A percentile compares a stretch with the other conserved stretches of the same genome.
phyloP scores from a whole-genome alignment of 2,113 vertebrate species.

The Lucifuga dentata region DNA sequence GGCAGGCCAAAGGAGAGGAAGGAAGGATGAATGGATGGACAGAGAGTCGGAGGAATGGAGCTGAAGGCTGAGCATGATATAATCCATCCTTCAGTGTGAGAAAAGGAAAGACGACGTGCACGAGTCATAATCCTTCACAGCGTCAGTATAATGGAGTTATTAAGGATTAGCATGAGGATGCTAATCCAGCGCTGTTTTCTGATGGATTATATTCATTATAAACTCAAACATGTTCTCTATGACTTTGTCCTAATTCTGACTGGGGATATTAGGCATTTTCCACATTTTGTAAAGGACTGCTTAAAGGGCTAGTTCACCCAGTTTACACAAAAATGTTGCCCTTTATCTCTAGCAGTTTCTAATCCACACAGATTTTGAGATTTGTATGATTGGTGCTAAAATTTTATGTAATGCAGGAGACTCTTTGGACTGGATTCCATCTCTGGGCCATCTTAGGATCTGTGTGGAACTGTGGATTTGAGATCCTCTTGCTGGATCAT shows the following conservation, averaged over 20 bases:
- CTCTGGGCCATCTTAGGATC: too few species aligned
- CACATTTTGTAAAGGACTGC: too few species aligned
- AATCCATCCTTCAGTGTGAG: conserved; percentile 72
- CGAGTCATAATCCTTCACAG: conserved; percentile 64
- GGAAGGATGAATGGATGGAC: conserved; percentile 26
- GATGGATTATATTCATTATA: conserved; percentile 9
- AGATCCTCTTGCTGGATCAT: too few species aligned
- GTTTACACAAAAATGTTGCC: too few species aligned
- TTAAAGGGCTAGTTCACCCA: too few species aligned
- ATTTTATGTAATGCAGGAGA: too few species aligned
- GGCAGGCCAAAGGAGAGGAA: conserved; percentile 4
- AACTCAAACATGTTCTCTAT: neutral
- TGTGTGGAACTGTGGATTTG: too few species aligned
- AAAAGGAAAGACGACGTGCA: conserved; percentile 50
- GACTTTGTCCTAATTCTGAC: neutral
- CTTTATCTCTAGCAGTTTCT: too few species aligned
- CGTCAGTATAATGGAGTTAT: conserved; percentile 55
- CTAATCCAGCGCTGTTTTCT: conserved; percentile 30
- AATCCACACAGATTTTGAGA: too few species aligned
- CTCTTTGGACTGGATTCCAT: too few species aligned
- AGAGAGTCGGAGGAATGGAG: conserved; percentile 25
- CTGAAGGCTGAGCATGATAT: conserved; percentile 58
- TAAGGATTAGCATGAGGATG: conserved; percentile 22
- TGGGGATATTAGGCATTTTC: neutral
- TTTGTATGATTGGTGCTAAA: too few species aligned